Evolutionary conservation across 2,888 invertebrate genomes (phyloP), one percentile per base, ranked within the genome.

Genomic region (Tenthredo mesomela): DNA sequence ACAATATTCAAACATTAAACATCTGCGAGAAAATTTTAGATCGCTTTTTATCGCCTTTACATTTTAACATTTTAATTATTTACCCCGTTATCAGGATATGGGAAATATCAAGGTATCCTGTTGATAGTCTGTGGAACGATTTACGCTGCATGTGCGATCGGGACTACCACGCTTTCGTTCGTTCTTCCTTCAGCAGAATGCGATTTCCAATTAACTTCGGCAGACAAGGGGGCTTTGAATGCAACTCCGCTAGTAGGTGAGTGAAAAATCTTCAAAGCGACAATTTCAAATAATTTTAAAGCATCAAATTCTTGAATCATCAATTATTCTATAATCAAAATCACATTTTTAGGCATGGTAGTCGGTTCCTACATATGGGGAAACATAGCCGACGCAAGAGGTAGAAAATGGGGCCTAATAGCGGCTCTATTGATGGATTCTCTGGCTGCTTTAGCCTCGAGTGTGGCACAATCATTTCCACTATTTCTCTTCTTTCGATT

Each of bases 331-430:
- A 18, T 4, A 21, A 10, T 21, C 21, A 0, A 43, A 65, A 21
- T 67, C 37, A 0, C 2, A 58, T 78, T 87, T 83, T 9, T 90
- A 95, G 96, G 96, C 29, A 96, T 96, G 95, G 94, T 96, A 86
- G 94, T 96, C 75, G 96, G 96, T 0, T 96, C 96, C 0, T 95
- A 95, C 90, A 94, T 96, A 88, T 96, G 96, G 96, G 96, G 96
- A 4, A 95, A 95, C 84, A 91, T 96, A 87, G 96, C 96, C 0
- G 96, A 97, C 87, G 94, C 95, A 4, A 93, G 95, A 43, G 97
- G 97, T 0, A 94, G 97, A 71, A 95, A 95, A 92, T 93, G 94
- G 85, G 95, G 96, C n/a, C 95, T 97, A 84, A 94, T 96, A 82
- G 94, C 95, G n/a, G 95, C 96, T 0, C 90, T 96, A 15, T 92